Evolutionary conservation across 2,797 vertebrate species (phyloP).

Genomic region (Microcaecilia unicolor): DNA sequence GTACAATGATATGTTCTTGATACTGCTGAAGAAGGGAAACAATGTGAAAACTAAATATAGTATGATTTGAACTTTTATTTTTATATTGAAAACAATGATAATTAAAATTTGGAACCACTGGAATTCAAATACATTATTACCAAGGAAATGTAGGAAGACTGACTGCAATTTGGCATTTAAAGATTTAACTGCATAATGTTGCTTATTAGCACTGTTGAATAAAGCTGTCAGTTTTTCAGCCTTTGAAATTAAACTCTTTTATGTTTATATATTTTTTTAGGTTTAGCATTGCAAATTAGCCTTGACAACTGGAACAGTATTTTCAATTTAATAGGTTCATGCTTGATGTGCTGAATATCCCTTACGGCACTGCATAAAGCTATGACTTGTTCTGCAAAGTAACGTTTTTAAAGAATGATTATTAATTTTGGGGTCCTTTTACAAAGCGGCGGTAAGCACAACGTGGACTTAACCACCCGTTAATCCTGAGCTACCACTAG

Average conservation of each 20-base stretch:
- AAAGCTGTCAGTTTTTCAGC: constrained; percentile 5
- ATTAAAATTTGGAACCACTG: constrained; percentile 24
- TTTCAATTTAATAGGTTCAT: no score
- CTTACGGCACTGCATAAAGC: no score
- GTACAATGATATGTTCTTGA: no score
- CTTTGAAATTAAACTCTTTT: constrained; percentile 10
- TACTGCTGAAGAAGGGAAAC: not conserved
- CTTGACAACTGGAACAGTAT: constrained; percentile 3
- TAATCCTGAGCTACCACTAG: no score
- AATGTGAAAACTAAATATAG: not conserved
- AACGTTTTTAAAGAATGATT: not conserved
- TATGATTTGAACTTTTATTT: no score
- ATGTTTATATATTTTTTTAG: no score
- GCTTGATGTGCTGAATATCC: no score
- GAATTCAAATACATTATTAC: constrained; percentile 12
- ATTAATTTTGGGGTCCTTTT: no score
- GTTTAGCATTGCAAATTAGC: constrained; percentile 21
- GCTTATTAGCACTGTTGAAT: constrained; percentile 18
- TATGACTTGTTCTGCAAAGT: not conserved
- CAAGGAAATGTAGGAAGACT: constrained; percentile 10
- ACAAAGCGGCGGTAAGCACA: no score
- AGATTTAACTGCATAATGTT: constrained; percentile 7
- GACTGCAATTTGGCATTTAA: not conserved
- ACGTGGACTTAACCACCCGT: no score
- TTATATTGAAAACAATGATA: no score